Conservation (phyloP, 2,797 vertebrate species). For the Garrulus glandarius region DNA sequence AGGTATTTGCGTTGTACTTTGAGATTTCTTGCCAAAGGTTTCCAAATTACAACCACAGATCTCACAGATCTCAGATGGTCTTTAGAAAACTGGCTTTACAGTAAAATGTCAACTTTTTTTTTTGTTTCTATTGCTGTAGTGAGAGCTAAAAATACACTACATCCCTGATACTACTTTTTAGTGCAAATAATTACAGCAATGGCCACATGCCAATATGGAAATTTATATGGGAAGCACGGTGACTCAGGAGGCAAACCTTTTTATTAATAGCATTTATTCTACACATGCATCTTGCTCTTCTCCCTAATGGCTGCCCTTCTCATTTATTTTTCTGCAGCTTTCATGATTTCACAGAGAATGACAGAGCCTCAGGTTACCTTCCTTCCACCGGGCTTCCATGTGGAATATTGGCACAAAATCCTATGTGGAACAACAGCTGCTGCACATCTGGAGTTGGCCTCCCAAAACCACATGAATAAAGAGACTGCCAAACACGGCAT, state of each 20-base stretch:
- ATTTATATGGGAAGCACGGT: neutral
- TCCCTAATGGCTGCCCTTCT: neutral
- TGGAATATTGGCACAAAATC: neutral
- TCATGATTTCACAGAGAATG: neutral
- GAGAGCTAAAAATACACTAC: neutral
- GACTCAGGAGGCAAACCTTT: neutral
- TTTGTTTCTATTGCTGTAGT: neutral
- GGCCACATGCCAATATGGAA: neutral
- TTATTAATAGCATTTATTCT: slow-evolving; percentile 25
- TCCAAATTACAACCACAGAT: neutral
- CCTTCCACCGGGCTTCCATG: fast-evolving
- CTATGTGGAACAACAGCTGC: neutral
- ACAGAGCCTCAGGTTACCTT: neutral
- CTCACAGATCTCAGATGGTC: neutral
- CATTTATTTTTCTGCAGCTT: neutral
- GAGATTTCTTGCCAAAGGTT: neutral
- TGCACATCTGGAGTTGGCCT: neutral
- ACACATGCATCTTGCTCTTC: neutral
- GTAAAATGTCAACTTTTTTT: neutral
- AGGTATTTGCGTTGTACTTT: neutral
- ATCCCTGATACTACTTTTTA: neutral
- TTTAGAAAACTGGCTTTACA: neutral
- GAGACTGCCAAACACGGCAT: neutral
- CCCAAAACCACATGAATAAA: neutral
- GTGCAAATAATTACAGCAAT: neutral